Percentiles rank a stretch among this genome's conserved stretches.
Conservation (phyloP, 2,888 invertebrate species). For the Alloplasta piceator region DNA sequence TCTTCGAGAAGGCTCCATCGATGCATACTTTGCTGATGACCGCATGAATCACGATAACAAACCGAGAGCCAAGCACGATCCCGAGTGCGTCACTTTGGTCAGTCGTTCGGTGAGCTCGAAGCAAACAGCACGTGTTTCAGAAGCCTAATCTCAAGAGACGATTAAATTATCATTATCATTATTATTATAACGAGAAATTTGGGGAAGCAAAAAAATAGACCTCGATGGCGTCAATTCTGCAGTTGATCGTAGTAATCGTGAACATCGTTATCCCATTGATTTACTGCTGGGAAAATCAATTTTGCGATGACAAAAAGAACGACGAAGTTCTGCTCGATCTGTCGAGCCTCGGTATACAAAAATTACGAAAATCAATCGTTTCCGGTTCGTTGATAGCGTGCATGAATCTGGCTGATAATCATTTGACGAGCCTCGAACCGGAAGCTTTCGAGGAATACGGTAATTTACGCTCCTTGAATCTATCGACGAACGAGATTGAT, state of each 20-base stretch:
- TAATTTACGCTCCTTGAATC: conserved; percentile 31
- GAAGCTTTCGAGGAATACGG: conserved; percentile 20
- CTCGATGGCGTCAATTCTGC: background rate
- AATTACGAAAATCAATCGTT: background rate
- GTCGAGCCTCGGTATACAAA: background rate
- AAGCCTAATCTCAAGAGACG: background rate
- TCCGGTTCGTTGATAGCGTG: background rate
- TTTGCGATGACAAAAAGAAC: conserved; percentile 3
- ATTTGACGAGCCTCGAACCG: background rate
- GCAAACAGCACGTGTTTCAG: background rate
- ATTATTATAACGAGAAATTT: background rate
- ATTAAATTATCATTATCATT: background rate
- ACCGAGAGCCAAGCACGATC: too few relatives aligned
- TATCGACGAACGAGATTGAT: background rate
- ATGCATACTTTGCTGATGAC: too few relatives aligned
- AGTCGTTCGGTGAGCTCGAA: background rate
- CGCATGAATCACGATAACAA: too few relatives aligned
- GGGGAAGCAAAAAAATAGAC: background rate
- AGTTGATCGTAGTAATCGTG: background rate
- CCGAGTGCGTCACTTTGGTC: background rate
- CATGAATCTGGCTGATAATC: background rate
- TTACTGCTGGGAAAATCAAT: background rate
- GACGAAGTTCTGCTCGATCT: background rate
- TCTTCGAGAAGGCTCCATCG: too few relatives aligned
- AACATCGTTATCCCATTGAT: background rate